A percentile compares a stretch with the other conserved stretches of the same genome.
phyloP scores from a whole-genome alignment of 2,113 vertebrate genomes.

The Ranitomeya variabilis region DNA sequence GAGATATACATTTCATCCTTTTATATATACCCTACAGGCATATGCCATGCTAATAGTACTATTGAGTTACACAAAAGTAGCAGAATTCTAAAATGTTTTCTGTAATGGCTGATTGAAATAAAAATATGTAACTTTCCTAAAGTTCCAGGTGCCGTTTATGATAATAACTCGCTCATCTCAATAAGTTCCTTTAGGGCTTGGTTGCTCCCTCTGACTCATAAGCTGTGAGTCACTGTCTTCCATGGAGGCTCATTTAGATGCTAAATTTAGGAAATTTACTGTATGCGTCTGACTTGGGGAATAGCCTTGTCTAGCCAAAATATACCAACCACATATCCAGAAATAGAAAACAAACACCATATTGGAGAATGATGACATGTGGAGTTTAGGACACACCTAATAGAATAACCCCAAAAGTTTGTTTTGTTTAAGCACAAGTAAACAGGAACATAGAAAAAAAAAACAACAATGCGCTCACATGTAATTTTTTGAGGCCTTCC shows the following conservation, averaged over 20 bases:
- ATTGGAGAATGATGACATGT: not conserved
- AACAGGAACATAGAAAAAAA: not conserved
- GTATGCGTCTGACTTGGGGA: not conserved
- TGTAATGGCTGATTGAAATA: not conserved
- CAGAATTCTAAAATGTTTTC: not conserved
- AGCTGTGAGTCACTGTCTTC: slow-evolving; percentile 17
- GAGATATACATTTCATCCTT: not conserved
- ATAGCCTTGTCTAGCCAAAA: not conserved
- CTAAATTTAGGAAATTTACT: not conserved
- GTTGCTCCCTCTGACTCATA: not conserved
- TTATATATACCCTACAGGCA: not conserved
- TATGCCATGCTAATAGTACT: not conserved
- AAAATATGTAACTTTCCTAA: not conserved
- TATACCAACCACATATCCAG: not conserved
- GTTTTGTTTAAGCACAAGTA: not conserved
- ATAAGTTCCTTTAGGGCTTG: slow-evolving; percentile 3
- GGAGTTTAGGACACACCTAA: not conserved
- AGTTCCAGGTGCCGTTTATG: not conserved
- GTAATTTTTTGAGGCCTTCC: not conserved
- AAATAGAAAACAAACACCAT: not conserved
- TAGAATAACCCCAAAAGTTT: not conserved
- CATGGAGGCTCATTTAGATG: not conserved
- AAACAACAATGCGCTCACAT: too few relatives aligned
- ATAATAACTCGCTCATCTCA: not conserved
- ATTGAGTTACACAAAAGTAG: not conserved